These are phyloP conservation scores for Callipepla squamata DNA, from an alignment of 2,113 vertebrate species.

Conservation along the genomic window DNA sequence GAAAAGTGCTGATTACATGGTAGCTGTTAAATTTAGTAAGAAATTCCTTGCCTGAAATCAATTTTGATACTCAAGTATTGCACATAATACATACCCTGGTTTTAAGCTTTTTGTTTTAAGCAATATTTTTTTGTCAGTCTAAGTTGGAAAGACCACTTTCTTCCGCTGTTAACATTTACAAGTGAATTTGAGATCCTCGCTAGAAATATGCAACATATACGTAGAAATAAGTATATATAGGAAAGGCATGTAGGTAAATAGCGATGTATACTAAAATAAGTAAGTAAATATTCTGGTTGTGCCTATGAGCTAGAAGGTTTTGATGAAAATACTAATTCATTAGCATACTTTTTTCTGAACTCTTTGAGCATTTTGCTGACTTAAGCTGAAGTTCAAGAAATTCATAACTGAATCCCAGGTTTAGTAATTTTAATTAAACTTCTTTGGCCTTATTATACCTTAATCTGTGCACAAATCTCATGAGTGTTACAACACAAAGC, in stretches of 20 bases:
- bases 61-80: neutral
- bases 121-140: neutral
- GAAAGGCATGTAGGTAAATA: neutral
- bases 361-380: neutral
- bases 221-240: neutral
- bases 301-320: neutral
- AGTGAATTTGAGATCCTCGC: neutral
- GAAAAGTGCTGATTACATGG: conserved; percentile 35
- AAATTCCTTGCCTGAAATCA: conserved; percentile 20
- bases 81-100: neutral
- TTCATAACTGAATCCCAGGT: conserved; percentile 9
- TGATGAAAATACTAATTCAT: conserved; percentile 7
- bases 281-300: neutral
- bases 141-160: neutral
- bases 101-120: neutral
- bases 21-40: conserved; percentile 37
- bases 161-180: neutral
- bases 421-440: conserved; percentile 42
- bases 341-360: conserved; percentile 5
- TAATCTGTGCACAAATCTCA: neutral
- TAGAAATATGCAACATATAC: neutral
- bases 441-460: conserved; percentile 4
- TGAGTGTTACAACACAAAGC: neutral
- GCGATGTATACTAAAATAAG: neutral
- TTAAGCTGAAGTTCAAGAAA: neutral